Conservation (phyloP, 92 coral and sea anemone species). For the Umimayanthus chanpuru region DNA sequence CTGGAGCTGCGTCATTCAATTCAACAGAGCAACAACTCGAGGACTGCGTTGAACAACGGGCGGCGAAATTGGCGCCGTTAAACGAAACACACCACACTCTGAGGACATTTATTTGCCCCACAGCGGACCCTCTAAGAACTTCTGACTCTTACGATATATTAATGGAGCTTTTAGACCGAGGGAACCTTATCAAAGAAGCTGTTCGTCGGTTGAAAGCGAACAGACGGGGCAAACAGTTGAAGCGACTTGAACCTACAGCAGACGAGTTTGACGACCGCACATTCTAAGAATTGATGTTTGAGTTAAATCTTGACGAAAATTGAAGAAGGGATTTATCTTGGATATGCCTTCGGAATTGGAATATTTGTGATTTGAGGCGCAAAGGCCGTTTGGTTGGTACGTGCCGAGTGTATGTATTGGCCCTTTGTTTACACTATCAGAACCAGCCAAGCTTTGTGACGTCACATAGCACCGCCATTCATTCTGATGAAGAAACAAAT, state of each 20-base stretch:
- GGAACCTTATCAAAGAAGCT: conserved; percentile 84
- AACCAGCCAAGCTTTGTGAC: conserved; percentile 36
- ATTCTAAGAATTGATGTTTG: not conserved
- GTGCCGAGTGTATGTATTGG: conserved; percentile 2
- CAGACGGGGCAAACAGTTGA: conserved; percentile 76
- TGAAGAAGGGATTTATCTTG: conserved; percentile 15
- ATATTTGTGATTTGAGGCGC: conserved; percentile 16
- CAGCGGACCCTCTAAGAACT: conserved; percentile 82
- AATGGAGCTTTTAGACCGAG: conserved; percentile 77
- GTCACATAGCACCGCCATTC: conserved; percentile 15
- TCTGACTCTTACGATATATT: conserved; percentile 76
- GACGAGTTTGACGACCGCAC: conserved; percentile 41
- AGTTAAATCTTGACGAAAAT: not conserved
- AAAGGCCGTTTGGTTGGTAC: conserved; percentile 8
- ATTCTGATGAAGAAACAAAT: not conserved
- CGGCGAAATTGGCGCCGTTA: conserved; percentile 14
- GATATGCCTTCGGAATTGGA: not conserved
- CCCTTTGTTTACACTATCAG: conserved; percentile 35
- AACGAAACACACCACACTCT: conserved; percentile 50
- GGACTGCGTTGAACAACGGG: conserved; percentile 35
- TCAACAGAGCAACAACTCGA: conserved; percentile 51
- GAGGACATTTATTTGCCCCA: conserved; percentile 77
- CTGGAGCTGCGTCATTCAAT: conserved; percentile 15
- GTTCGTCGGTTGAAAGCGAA: conserved; percentile 72
- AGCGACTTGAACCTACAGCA: conserved; percentile 65